Base-by-base conservation (phyloP, 35 echinoderm and acorn worm species). In the Apostichopus japonicus region DNA sequence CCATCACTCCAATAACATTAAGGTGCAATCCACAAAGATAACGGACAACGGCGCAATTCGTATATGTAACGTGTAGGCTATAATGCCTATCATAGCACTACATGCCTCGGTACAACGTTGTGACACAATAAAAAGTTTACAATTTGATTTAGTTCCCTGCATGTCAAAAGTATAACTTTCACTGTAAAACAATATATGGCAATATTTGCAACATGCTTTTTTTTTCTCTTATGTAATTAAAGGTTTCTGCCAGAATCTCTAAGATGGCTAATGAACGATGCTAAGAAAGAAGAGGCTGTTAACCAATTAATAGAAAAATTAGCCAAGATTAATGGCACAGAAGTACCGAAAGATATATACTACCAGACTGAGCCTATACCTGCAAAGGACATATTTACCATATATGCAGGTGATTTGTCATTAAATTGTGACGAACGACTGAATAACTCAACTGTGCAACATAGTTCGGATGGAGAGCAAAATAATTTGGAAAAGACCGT, bases 211-310 rank as follows among this genome's bases (percentile, higher is more conserved):
- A 80, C 23, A 33, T 15, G 14, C n/a, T 21, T 6, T 55, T 21
- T 6, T 55, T 83, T 83, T 54, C 24, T 83, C 15, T 54, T 83
- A 52, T 83, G n/a, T 83, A 5, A 80, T 82, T 54, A 54, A 52
- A 87, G 86, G 86, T 87, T 87, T 58, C n/a, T 63, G 63, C 86
- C 86, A 5, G 86, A 87, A 24, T 87, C 86, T n/a, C 56, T 87
- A 3, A 65, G 86, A 56, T 87, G 86, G 86, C 22, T 87, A 21
- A 54, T 65, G 24, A 87, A 57, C 21, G 63, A 87, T 15, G 23
- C 58, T 10, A 87, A 87, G 58, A 65, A 27, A 4, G 51, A 87
- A 71, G 86, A 87, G 63, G 86, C 56, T 24, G 86, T 62, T 57
- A 24, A 15, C 15, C 33, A 44, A 44, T 56, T 87, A n/a, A 87